Conservation (phyloP, 1,140 invertebrate genomes). For the Onthophagus taurus region DNA sequence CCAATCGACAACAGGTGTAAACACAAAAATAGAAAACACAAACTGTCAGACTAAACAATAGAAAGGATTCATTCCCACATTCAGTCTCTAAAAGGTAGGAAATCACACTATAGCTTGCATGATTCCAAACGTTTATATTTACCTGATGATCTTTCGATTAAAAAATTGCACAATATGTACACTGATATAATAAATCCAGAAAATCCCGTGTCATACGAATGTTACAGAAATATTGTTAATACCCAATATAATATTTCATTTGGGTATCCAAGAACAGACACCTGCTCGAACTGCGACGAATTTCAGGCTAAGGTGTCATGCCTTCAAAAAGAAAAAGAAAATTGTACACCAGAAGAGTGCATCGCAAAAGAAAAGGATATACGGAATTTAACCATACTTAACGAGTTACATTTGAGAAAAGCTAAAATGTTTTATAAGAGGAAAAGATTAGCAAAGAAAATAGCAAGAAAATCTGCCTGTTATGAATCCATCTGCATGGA, state of each 20-base stretch:
- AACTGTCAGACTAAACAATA: slow-evolving; percentile 2
- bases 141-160: not conserved
- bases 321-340: slow-evolving; percentile 5
- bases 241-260: not conserved
- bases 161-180: slow-evolving; percentile 1
- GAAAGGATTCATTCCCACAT: slow-evolving; percentile 1
- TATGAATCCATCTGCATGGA: slow-evolving; percentile 12
- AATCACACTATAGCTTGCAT: slow-evolving; percentile 2
- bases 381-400: slow-evolving; percentile 5
- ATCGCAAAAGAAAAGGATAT: slow-evolving; percentile 4
- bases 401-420: slow-evolving; percentile 8
- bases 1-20: not conserved
- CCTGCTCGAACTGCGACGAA: not conserved
- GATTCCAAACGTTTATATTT: slow-evolving; percentile 1
- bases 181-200: not conserved
- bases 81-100: slow-evolving; percentile 6
- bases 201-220: not conserved
- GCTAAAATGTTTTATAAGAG: slow-evolving; percentile 7
- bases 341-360: slow-evolving; percentile 7
- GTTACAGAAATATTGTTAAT: not conserved
- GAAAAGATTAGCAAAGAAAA: slow-evolving; percentile 8
- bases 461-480: not conserved
- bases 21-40: not conserved
- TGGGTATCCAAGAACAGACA: slow-evolving; percentile 3
- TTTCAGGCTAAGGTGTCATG: not conserved